A percentile compares a stretch with the other conserved stretches of the same genome.
phyloP scores from a whole-genome alignment of 1,140 invertebrate genomes.

The Delia radicum region DNA sequence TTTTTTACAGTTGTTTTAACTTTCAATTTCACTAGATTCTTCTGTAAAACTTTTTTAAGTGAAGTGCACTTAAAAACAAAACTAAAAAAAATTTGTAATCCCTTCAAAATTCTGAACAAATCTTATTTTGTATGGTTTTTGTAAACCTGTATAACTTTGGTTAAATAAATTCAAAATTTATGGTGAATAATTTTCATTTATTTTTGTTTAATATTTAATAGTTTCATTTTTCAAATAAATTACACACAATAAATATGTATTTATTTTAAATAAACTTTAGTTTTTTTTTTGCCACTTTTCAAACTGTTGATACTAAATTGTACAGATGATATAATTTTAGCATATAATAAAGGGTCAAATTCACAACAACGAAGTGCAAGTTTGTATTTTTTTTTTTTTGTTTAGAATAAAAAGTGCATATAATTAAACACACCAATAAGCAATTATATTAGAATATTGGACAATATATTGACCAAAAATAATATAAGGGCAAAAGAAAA shows the following conservation, averaged over 20 bases:
- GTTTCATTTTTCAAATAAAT: not conserved
- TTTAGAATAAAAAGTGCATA: not conserved
- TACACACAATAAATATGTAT: slow-evolving; percentile 20
- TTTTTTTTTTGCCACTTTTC: not conserved
- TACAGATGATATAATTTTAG: not conserved
- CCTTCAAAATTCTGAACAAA: no score
- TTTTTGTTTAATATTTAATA: not conserved
- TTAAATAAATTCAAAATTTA: no score
- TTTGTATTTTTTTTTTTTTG: not conserved
- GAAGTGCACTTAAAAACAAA: no score
- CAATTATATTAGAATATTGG: not conserved
- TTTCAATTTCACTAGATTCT: no score
- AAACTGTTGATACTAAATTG: not conserved
- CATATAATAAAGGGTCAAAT: not conserved
- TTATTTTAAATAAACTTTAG: not conserved
- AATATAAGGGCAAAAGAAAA: not conserved
- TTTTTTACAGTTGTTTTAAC: no score
- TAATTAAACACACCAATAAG: not conserved
- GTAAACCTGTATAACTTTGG: no score
- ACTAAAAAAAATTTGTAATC: no score
- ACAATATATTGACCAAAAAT: not conserved
- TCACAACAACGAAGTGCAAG: slow-evolving; percentile 14
- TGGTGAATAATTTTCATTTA: slow-evolving; percentile 1
- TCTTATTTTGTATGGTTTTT: no score
- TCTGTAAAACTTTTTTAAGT: no score